Conservation (phyloP, 2,797 vertebrate genomes). For the Poeciliopsis infans region DNA sequence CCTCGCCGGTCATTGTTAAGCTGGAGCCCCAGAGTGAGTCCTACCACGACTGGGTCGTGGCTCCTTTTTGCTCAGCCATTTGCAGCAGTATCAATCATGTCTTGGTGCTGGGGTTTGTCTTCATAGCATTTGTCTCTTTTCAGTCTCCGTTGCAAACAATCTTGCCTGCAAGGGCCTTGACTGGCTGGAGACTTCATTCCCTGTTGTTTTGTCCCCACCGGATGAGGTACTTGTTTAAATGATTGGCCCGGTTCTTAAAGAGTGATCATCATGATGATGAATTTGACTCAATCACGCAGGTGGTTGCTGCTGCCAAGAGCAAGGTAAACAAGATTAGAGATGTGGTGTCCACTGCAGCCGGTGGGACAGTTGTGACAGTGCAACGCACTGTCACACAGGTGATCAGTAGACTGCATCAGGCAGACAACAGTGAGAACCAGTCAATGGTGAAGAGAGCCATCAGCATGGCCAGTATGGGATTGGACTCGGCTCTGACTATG, state of each 20-base stretch:
- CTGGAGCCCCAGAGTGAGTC: conserved; percentile 88
- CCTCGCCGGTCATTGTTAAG: conserved; percentile 82
- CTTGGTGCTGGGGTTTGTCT: background rate
- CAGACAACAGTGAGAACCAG: conserved; percentile 64
- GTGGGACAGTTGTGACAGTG: conserved; percentile 80
- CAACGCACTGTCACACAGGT: conserved; percentile 77
- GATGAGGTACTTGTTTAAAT: conserved; percentile 79
- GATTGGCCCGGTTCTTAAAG: background rate
- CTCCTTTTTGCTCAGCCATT: background rate
- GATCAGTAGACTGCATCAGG: conserved; percentile 74
- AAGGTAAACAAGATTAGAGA: conserved; percentile 81
- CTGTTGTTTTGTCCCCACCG: conserved; percentile 85
- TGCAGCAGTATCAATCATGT: background rate
- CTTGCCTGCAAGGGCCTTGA: conserved; percentile 91
- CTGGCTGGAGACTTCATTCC: conserved; percentile 88
- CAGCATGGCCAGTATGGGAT: conserved; percentile 69
- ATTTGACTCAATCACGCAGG: conserved; percentile 60
- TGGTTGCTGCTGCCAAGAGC: conserved; percentile 82
- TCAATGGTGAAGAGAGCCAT: conserved; percentile 63
- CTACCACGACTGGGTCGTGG: background rate
- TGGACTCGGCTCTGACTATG: conserved; percentile 80
- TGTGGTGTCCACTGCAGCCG: conserved; percentile 74
- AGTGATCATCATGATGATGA: background rate
- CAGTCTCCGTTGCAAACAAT: conserved; percentile 88
- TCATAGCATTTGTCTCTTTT: background rate